These are phyloP conservation scores for Meloidogyne exigua DNA, from an alignment of 1,140 invertebrate species.

Conservation along the genomic window DNA sequence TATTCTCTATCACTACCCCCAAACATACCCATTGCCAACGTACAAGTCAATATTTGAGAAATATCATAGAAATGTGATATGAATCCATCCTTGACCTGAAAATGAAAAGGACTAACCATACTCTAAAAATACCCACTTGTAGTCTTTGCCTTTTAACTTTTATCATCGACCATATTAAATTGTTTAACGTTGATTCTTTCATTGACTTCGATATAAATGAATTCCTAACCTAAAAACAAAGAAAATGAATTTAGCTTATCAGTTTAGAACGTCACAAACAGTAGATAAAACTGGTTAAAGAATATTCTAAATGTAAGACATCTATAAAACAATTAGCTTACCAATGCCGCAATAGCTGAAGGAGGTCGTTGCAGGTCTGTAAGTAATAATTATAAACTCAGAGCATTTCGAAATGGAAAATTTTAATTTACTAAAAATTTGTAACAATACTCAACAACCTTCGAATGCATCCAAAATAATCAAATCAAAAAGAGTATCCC, in stretches of 20 bases:
- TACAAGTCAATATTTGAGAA: constrained; percentile 41
- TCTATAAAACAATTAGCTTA: background rate
- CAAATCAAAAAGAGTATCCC: constrained; percentile 53
- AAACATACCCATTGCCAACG: constrained; percentile 46
- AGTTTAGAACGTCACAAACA: background rate
- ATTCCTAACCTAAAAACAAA: constrained; percentile 29
- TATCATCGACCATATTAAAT: constrained; percentile 49
- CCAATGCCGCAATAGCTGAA: constrained; percentile 41
- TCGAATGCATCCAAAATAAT: constrained; percentile 47
- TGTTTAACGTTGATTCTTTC: constrained; percentile 49
- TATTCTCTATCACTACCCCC: constrained; percentile 44
- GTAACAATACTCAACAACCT: constrained; percentile 13
- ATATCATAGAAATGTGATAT: constrained; percentile 52
- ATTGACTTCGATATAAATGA: constrained; percentile 39
- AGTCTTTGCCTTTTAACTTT: constrained; percentile 36
- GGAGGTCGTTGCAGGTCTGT: constrained; percentile 49
- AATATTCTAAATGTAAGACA: background rate
- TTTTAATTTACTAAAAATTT: background rate
- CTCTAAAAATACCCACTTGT: constrained; percentile 5
- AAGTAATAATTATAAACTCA: background rate
- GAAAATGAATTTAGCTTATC: background rate
- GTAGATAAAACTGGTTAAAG: too few species aligned
- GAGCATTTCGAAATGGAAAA: too few species aligned
- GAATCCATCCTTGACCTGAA: constrained; percentile 45
- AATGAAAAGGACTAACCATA: background rate